Base-by-base conservation (phyloP, 2,888 invertebrate species). In the Artemia sinica region DNA sequence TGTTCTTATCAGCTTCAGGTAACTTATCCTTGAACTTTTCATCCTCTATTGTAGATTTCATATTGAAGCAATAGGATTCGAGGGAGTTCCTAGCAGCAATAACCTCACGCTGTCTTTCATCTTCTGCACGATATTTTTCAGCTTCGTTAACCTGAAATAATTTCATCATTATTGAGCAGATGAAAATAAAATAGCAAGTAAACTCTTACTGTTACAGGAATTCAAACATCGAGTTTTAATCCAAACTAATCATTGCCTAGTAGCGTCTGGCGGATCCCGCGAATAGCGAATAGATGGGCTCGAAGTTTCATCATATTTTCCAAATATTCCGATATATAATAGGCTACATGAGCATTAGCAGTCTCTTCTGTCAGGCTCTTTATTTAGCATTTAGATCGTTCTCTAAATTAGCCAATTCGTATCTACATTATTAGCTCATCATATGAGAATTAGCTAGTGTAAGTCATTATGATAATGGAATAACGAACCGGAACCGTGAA, bases 1-100 rank as follows among this genome's bases (percentile, higher is more conserved):
- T 84, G 74, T 84, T 86, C 79, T 88, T 88, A 78, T 94, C 93
- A 0, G 85, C 79, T 73, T 89, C 90, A 0, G 85, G 80, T 77
- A 94, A 86, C 80, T 92, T 92, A 77, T 87, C 89, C 81, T 95
- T 94, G 72, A 94, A 82, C 78, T 94, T 94, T 74, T 95, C 94
- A 76, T 95, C 96, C 77, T 96, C 95, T 78, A 76, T 71, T 72
- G 90, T 89, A 73, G 89, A 87, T 85, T 97, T 97, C 87, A 97
- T 91, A 83, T 90, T 89, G 82, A 90, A 94, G 79, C 89, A 85
- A 78, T 92, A 93, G 1, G 89, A 87, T 79, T 95, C 89, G 68
- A 94, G 81, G 2, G 84, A 84, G 77, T 91, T 89, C 84, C 91
- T 92, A 71, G 91, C 86, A 70, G 87, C 81, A 78, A 91, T 78